Percentiles rank a stretch among this genome's conserved stretches.
Evolutionary conservation across 2,797 vertebrate genomes (phyloP).

Genomic region (Fistularia commersonii): DNA sequence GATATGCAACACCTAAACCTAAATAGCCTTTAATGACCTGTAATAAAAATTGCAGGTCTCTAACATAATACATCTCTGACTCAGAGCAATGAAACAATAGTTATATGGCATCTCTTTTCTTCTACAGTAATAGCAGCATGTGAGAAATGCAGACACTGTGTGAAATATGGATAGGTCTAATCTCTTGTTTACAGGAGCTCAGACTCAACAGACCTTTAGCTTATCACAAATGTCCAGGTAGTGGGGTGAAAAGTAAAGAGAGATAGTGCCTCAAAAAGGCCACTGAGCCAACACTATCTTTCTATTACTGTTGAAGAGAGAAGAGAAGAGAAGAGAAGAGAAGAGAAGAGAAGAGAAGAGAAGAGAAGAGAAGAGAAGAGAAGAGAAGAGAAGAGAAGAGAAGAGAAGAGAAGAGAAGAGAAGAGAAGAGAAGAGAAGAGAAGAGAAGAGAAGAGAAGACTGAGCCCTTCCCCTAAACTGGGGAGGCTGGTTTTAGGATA

Average conservation of each 20-base stretch:
- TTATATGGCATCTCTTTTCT: constrained; percentile 8
- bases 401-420: not conserved
- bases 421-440: not conserved
- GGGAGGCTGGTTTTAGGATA: constrained; percentile 20
- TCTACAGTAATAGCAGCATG: constrained; percentile 11
- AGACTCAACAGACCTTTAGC: constrained; percentile 43
- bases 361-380: not conserved
- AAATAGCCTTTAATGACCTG: not conserved
- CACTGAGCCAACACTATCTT: constrained; percentile 53
- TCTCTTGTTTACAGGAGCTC: constrained; percentile 49
- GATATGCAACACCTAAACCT: constrained; percentile 18
- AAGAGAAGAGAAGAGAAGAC: constrained; percentile 10
- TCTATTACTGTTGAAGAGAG: constrained; percentile 24
- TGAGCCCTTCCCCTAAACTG: constrained; percentile 19
- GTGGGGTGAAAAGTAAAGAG: constrained; percentile 30
- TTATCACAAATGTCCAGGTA: constrained; percentile 65
- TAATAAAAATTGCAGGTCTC: not conserved
- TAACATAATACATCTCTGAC: constrained; percentile 15
- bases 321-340: not conserved
- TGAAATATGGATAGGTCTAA: constrained; percentile 55
- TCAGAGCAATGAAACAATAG: constrained; percentile 8
- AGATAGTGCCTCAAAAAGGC: constrained; percentile 53
- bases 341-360: not conserved
- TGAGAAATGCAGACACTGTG: constrained; percentile 19
- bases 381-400: not conserved